These are phyloP conservation scores for Stomorhina lunata DNA, from an alignment of 2,888 invertebrate genomes.

Conservation along the genomic window DNA sequence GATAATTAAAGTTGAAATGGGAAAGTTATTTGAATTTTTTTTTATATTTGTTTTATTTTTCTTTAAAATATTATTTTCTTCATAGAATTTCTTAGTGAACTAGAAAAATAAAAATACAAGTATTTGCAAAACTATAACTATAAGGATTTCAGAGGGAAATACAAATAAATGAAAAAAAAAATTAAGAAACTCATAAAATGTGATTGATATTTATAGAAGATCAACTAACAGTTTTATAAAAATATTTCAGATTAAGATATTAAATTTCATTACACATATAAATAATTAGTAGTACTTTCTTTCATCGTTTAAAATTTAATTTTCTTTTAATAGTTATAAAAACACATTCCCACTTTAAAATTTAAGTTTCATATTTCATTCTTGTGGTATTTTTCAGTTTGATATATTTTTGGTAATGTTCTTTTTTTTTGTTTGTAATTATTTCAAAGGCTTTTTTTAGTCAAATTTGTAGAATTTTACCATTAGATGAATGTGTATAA, in stretches of 20 bases:
- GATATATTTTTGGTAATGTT: slow-evolving; percentile 20
- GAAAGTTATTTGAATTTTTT: not conserved
- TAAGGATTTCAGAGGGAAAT: slow-evolving; percentile 14
- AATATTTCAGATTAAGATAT: slow-evolving; percentile 25
- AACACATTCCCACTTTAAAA: slow-evolving; percentile 15
- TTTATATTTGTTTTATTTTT: slow-evolving; percentile 28
- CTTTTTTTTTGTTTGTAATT: too few species aligned
- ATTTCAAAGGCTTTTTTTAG: slow-evolving; percentile 5
- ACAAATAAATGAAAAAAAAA: too few species aligned
- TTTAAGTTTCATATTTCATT: not conserved
- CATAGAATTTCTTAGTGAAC: slow-evolving; percentile 42
- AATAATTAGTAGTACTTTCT: too few species aligned
- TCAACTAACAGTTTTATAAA: slow-evolving; percentile 37
- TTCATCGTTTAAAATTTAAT: not conserved
- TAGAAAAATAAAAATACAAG: slow-evolving; percentile 33
- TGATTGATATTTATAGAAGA: slow-evolving; percentile 21
- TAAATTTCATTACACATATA: not conserved
- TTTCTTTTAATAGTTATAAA: too few species aligned
- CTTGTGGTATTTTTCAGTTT: not conserved
- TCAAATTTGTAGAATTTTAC: slow-evolving; percentile 9
- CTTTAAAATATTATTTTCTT: slow-evolving; percentile 44
- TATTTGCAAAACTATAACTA: slow-evolving; percentile 46
- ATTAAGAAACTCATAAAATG: slow-evolving; percentile 5
- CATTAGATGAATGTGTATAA: slow-evolving; percentile 24
- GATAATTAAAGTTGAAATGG: slow-evolving; percentile 2